Percentiles rank a stretch among this genome's conserved stretches.
phyloP scores from a whole-genome alignment of 2,797 vertebrate genomes.

The Kryptolebias ocellatus region DNA sequence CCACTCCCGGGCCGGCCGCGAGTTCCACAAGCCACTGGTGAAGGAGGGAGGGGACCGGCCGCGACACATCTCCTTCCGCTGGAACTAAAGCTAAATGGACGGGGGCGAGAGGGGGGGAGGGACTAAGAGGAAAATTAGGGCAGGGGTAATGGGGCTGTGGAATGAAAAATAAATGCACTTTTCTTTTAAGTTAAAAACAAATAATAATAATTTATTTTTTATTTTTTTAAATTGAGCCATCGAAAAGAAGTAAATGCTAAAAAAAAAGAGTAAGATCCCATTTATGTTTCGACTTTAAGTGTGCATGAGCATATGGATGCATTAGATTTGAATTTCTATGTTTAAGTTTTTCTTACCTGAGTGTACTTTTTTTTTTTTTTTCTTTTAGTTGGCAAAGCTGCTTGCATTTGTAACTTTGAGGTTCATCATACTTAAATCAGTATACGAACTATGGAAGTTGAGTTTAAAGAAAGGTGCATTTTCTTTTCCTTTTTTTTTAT shows the following conservation, averaged over 20 bases:
- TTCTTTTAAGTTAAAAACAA: constrained; percentile 88
- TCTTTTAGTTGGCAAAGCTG: constrained; percentile 81
- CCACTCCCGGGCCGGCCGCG: constrained; percentile 96
- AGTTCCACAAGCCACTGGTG: constrained; percentile 99
- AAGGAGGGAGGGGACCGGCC: constrained; percentile 99
- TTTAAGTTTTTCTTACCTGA: constrained; percentile 57
- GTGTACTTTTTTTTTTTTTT: constrained; percentile 65
- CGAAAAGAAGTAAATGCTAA: constrained; percentile 78
- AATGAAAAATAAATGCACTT: constrained; percentile 96
- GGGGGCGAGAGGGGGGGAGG: constrained; percentile 61
- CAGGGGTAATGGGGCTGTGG: constrained; percentile 71
- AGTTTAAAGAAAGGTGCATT: constrained; percentile 86
- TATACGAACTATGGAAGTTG: constrained; percentile 75
- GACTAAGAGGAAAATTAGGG: constrained; percentile 57
- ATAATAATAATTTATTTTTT: constrained; percentile 77
- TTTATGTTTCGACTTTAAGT: constrained; percentile 82
- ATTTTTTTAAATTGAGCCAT: constrained; percentile 75
- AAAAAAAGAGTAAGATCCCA: constrained; percentile 75
- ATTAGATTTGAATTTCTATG: constrained; percentile 83
- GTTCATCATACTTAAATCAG: constrained; percentile 78
- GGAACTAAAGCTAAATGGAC: constrained; percentile 89
- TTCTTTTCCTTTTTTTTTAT: constrained; percentile 66
- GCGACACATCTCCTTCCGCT: constrained; percentile 99
- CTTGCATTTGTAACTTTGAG: constrained; percentile 82
- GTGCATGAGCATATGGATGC: constrained; percentile 87